phyloP scores from a whole-genome alignment of 2,113 vertebrate species.

The Hassar affinis region DNA sequence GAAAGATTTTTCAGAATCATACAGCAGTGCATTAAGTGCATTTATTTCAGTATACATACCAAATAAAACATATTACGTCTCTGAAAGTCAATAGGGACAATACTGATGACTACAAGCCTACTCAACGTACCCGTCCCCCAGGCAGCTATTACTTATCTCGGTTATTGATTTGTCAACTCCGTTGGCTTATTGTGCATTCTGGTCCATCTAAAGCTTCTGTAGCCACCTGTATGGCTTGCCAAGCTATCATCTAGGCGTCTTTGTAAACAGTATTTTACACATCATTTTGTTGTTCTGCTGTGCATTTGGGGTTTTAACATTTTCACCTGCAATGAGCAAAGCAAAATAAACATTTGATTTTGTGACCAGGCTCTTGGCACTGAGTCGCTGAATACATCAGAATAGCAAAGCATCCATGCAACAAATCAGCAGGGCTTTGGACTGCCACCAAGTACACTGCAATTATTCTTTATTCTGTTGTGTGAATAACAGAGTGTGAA shows the following conservation, averaged over 20 bases:
- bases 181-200: neutral
- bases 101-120: neutral
- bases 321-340: neutral
- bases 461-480: constrained; percentile 30
- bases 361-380: neutral
- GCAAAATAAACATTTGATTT: neutral
- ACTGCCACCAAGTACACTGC: constrained; percentile 22
- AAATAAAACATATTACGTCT: neutral
- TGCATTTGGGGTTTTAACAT: neutral
- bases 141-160: neutral
- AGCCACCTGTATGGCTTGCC: neutral
- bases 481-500: constrained; percentile 22
- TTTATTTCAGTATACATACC: neutral
- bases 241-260: neutral
- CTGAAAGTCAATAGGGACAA: neutral
- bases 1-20: no score
- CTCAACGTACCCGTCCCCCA: neutral
- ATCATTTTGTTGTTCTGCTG: neutral
- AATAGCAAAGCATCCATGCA: constrained; percentile 20
- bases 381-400: neutral
- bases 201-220: neutral
- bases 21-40: no score
- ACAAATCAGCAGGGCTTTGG: constrained; percentile 45
- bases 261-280: neutral
- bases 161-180: neutral